These are phyloP conservation scores for Actenoides hombroni DNA, from an alignment of 2,113 vertebrate species.

Conservation along the genomic window DNA sequence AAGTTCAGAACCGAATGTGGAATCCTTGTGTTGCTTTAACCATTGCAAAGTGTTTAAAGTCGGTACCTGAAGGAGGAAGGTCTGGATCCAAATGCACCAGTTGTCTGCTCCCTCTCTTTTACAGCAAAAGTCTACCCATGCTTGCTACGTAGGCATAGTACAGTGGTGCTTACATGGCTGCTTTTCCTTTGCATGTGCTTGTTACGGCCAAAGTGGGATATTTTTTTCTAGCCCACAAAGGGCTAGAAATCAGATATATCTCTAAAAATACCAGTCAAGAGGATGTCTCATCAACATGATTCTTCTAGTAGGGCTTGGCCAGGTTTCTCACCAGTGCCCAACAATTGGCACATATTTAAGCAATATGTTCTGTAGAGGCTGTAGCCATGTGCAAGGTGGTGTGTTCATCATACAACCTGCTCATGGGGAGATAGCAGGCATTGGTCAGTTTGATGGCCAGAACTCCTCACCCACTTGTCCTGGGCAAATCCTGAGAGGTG, in stretches of 20 bases:
- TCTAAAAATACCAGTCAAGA: conserved; percentile 15
- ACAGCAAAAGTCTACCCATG: not conserved
- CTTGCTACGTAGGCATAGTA: not conserved
- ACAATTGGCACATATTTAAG: not conserved
- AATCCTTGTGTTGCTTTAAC: conserved; percentile 43
- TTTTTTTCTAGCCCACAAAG: not conserved
- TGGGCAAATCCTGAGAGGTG: not conserved
- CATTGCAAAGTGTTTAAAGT: conserved; percentile 4
- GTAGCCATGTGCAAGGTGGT: not conserved
- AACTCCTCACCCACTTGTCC: not conserved
- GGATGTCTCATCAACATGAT: not conserved
- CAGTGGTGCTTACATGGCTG: not conserved
- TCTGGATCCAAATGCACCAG: not conserved
- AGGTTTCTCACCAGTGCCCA: not conserved
- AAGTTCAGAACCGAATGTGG: conserved; percentile 59
- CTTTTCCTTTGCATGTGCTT: not conserved
- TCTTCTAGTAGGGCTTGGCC: not conserved
- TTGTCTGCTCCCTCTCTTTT: not conserved
- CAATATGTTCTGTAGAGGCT: not conserved
- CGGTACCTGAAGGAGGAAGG: not conserved
- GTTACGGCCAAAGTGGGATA: not conserved
- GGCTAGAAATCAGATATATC: not conserved
- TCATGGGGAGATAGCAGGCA: not conserved
- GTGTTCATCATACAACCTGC: not conserved
- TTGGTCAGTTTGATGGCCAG: rapidly evolving